Evolutionary conservation across 2,797 vertebrate genomes (phyloP), one percentile per base, ranked within the genome.

Genomic region (Carapus acus): DNA sequence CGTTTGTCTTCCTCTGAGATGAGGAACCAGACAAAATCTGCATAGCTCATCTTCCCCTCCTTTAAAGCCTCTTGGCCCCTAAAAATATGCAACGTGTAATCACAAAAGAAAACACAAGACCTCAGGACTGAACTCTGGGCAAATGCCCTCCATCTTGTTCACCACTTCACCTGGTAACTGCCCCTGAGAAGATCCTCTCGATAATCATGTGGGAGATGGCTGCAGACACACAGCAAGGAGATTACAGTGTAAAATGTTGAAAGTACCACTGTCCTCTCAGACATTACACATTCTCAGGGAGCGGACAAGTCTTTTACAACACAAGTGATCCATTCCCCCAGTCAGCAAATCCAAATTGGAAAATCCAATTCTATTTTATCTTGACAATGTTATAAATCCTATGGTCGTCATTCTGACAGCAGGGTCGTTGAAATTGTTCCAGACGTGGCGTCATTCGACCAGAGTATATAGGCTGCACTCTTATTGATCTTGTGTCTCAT

Each of bases 1-100:
- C 88, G 96, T 74, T 97, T 98, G 86, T 99, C 96, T 49, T 98
- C 96, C 77, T 99, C 95, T 0, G 96, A 99, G 80, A 97, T 91
- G 29, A 99, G 86, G 71, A 99, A 97, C 95, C 95, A 99, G 43
- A 98, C 93, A 46, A 97, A 98, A 65, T 98, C 94, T 0, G 91
- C 89, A 0, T 97, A 99, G 74, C 90, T 95, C 15, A 98, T 81
- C 37, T 86, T 88, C 0, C 90, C 90, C 21, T 92, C 91, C 69
- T 92, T 92, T 37, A 81, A 88, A 23, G 87, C 88, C 29, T 79
- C 89, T 24, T 80, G 80, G 67, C 90, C 90, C 64, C 94, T 98
- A 80, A 31, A 1, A 37, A n/a, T n/a, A n/a, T n/a, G n/a, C n/a
- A n/a, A n/a, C n/a, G n/a, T n/a, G n/a, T n/a, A n/a, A n/a, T n/a